These are phyloP conservation scores for Petromus typicus DNA, from an alignment of 2,113 vertebrate species.

Conservation along the genomic window DNA sequence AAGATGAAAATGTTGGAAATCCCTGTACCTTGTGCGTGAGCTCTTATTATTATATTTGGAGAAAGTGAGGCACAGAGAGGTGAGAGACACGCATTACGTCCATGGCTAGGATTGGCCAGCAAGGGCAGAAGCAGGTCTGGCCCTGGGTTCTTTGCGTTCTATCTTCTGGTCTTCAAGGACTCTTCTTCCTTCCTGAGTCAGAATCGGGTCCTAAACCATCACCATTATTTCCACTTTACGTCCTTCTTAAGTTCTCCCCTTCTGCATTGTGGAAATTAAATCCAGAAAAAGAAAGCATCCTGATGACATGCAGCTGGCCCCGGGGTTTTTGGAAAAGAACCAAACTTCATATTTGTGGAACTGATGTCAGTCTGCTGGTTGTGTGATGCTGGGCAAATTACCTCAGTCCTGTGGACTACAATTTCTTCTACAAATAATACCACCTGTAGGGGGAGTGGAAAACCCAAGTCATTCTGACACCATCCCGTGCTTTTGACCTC, in stretches of 20 bases:
- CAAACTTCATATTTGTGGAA: slow-evolving; percentile 44
- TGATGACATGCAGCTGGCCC: slow-evolving; percentile 21
- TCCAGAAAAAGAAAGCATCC: background rate
- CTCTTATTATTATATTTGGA: background rate
- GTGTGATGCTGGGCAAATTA: slow-evolving; percentile 12
- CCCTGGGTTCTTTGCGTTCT: background rate
- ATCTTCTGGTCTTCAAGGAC: background rate
- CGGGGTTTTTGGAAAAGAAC: slow-evolving; percentile 21
- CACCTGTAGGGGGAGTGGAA: background rate
- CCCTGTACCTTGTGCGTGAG: background rate
- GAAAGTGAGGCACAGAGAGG: background rate
- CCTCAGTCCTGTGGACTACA: background rate
- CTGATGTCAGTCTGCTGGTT: slow-evolving; percentile 21
- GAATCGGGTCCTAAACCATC: background rate
- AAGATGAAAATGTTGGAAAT: background rate
- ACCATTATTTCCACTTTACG: background rate
- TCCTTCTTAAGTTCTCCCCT: background rate
- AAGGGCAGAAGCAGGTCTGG: background rate
- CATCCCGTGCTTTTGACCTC: slow-evolving; percentile 39
- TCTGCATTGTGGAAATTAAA: slow-evolving; percentile 54
- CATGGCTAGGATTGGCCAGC: background rate
- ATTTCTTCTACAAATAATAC: slow-evolving; percentile 7
- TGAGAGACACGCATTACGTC: background rate
- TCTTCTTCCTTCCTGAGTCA: background rate
- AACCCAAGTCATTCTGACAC: background rate